phyloP scores from a whole-genome alignment of 2,797 vertebrate genomes.

The Remorina albescens region DNA sequence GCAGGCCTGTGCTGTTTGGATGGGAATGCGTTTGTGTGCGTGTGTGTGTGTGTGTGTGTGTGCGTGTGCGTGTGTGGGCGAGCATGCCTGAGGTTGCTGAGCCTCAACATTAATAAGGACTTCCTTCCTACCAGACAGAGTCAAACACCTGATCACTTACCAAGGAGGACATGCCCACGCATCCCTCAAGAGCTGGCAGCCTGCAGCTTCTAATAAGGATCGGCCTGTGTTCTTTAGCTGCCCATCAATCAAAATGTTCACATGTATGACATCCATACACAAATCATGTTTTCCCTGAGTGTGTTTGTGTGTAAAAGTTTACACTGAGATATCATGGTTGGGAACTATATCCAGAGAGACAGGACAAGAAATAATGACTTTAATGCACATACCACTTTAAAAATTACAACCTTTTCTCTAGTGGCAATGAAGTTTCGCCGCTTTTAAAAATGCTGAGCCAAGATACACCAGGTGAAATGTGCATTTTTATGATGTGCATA shows the following conservation, averaged over 20 bases:
- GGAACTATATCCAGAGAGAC: slow-evolving; percentile 54
- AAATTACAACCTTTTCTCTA: slow-evolving; percentile 66
- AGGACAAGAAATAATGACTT: slow-evolving; percentile 65
- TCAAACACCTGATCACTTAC: slow-evolving; percentile 84
- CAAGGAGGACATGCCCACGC: slow-evolving; percentile 79
- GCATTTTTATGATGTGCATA: slow-evolving; percentile 81
- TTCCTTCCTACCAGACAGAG: slow-evolving; percentile 86
- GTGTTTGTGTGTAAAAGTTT: slow-evolving; percentile 65
- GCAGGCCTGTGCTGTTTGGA: slow-evolving; percentile 56
- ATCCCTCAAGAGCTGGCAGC: slow-evolving; percentile 79
- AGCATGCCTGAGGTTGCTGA: slow-evolving; percentile 83
- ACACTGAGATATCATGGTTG: slow-evolving; percentile 68
- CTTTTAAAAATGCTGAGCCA: slow-evolving; percentile 69
- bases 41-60: slow-evolving; percentile 40
- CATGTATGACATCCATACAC: slow-evolving; percentile 68
- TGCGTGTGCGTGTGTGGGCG: slow-evolving; percentile 72
- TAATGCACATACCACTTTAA: slow-evolving; percentile 61
- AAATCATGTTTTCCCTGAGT: slow-evolving; percentile 73
- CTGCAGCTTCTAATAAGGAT: slow-evolving; percentile 68
- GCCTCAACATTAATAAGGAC: slow-evolving; percentile 83
- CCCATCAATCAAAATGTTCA: slow-evolving; percentile 76
- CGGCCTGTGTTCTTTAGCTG: slow-evolving; percentile 71
- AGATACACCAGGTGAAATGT: slow-evolving; percentile 78
- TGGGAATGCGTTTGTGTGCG: slow-evolving; percentile 27
- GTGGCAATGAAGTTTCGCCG: slow-evolving; percentile 65